Base-by-base conservation (phyloP, 2,113 vertebrate genomes). In the Australoheros scitulus region DNA sequence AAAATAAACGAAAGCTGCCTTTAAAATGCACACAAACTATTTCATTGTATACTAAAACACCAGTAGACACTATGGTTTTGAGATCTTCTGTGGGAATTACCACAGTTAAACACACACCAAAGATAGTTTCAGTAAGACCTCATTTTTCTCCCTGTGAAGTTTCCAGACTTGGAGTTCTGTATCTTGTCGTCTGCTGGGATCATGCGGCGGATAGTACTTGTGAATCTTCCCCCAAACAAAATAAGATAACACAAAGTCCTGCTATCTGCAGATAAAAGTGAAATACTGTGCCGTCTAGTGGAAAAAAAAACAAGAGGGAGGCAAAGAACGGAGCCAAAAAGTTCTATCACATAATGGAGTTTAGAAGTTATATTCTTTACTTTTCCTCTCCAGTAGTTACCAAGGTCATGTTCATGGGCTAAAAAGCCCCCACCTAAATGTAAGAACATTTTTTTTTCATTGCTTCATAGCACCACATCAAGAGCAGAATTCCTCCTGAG, bases 201-300 rank as follows among this genome's bases (percentile, higher is more conserved):
- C 88, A 84, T 68, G 90, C 81, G 83, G 87, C 77, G 84, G 88
- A 92, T 91, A 88, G 88, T 89, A 89, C 91, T 87, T 93, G 89
- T 85, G 90, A 94, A 92, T 91, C 86, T 93, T 95, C 81, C 90
- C 77, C 93, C 87, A 91, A 94, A 94, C 91, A 93, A 94, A 94
- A 93, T 93, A 94, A 95, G 95, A 96, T 96, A 95, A 94, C 94
- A 95, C 91, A 87, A 92, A 94, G 92, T 94, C 92, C 93, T 95
- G 94, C 92, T 95, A 95, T 95, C 93, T 92, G 93, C 59, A 96
- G 95, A 96, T 96, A 95, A 96, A 95, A 93, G 93, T 93, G 93
- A 95, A 95, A 95, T 94, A 95, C 94, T 90, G 92, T 93, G 89
- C 92, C 83, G 87, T 93, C 90, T 88, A 88, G 89, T 92, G 77